Conservation (phyloP, 2,888 invertebrate genomes). For the Synanthedon formicaeformis region DNA sequence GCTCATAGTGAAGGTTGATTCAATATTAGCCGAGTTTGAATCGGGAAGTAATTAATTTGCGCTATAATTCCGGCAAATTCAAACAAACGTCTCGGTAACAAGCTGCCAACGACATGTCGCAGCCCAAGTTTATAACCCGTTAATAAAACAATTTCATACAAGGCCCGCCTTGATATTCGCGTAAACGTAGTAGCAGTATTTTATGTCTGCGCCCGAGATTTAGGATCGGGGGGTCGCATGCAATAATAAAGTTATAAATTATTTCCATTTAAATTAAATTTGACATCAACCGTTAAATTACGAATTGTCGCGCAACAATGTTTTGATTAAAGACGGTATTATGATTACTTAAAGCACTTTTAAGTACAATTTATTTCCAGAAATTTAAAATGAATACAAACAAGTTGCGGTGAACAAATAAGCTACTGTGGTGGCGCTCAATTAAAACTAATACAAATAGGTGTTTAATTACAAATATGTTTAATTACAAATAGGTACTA, state of each 20-base stretch:
- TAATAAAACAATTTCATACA: slow-evolving; percentile 68
- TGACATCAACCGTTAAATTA: slow-evolving; percentile 57
- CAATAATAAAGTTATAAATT: slow-evolving; percentile 66
- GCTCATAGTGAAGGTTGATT: no score
- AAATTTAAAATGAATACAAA: no score
- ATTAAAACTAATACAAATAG: no score
- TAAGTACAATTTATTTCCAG: no score
- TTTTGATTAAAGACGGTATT: slow-evolving; percentile 48
- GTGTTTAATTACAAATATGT: no score
- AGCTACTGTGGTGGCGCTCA: no score
- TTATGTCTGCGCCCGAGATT: slow-evolving; percentile 57
- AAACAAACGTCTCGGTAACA: slow-evolving; percentile 48
- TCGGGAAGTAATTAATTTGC: slow-evolving; percentile 56
- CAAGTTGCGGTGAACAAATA: no score
- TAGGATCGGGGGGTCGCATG: slow-evolving; percentile 49
- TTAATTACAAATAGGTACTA: no score
- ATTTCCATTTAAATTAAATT: slow-evolving; percentile 68
- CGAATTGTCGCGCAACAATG: slow-evolving; percentile 37
- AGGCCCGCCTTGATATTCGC: slow-evolving; percentile 36
- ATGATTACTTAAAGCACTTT: slow-evolving; percentile 8
- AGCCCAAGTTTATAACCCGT: slow-evolving; percentile 60
- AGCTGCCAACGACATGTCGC: slow-evolving; percentile 59
- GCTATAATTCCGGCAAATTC: slow-evolving; percentile 45
- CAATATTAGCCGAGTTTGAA: slow-evolving; percentile 17
- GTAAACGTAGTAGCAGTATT: slow-evolving; percentile 47